Evolutionary conservation across 2,113 vertebrate species (phyloP).

Genomic region (Pollimyrus isidori): DNA sequence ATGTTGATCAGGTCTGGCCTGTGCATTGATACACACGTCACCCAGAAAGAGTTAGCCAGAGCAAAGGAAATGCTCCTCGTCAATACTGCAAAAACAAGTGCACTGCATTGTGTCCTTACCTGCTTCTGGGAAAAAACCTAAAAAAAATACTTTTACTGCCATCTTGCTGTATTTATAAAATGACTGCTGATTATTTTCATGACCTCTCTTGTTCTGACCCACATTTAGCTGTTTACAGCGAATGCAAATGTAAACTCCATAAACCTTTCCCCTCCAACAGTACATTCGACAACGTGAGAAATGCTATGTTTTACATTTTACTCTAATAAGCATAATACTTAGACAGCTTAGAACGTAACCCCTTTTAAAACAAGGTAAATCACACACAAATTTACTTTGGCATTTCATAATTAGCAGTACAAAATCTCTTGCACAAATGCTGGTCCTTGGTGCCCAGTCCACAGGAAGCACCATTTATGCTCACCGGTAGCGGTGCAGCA

Average conservation of each 20-base stretch:
- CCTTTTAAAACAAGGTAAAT: neutral
- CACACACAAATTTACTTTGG: neutral
- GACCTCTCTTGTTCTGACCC: neutral
- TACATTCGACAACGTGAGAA: neutral
- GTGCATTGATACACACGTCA: conserved; percentile 24
- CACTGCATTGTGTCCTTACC: neutral
- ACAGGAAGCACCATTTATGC: neutral
- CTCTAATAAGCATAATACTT: neutral
- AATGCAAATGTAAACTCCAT: neutral
- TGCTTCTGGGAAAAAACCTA: neutral
- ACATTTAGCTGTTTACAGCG: neutral
- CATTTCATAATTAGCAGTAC: neutral
- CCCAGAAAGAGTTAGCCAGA: neutral
- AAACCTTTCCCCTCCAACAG: neutral
- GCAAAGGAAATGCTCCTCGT: neutral
- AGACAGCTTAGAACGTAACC: neutral
- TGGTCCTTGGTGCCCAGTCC: neutral
- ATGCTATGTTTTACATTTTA: neutral
- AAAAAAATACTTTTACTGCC: neutral
- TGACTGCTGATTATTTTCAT: neutral
- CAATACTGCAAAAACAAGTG: neutral
- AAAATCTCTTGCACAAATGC: neutral
- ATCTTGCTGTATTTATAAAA: neutral
- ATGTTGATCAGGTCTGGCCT: conserved; percentile 97
- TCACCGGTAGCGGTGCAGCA: conserved; percentile 94